Percentiles rank a stretch among this genome's conserved stretches.
Conservation (phyloP, 1,140 invertebrate genomes). For the Trypoxylus dichotomus region DNA sequence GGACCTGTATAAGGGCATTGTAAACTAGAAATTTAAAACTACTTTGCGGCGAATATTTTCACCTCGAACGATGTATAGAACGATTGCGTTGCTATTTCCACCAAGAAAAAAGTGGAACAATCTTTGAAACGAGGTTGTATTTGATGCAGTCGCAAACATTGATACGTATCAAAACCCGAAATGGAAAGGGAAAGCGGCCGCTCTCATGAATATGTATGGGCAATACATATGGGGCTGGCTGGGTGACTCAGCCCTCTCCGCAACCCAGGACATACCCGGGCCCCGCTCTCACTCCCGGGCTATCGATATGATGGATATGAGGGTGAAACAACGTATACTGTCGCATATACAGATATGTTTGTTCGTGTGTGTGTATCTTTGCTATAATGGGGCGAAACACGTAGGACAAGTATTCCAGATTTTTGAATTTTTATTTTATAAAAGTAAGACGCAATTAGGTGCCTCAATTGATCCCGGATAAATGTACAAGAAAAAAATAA, state of each 20-base stretch:
- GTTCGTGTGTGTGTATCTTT: background rate
- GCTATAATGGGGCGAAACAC: background rate
- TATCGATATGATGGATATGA: slow-evolving; percentile 43
- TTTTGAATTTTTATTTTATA: background rate
- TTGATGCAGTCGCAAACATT: slow-evolving; percentile 38
- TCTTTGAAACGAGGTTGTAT: slow-evolving; percentile 32
- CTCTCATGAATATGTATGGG: slow-evolving; percentile 43
- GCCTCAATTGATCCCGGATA: background rate
- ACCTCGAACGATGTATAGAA: background rate
- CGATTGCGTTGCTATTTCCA: background rate
- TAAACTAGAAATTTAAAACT: too few species aligned
- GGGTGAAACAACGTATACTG: slow-evolving; percentile 33
- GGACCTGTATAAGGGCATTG: too few species aligned
- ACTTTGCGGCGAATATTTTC: background rate
- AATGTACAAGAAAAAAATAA: too few species aligned
- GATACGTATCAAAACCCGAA: slow-evolving; percentile 41
- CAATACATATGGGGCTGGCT: slow-evolving; percentile 38
- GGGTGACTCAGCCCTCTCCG: slow-evolving; percentile 41
- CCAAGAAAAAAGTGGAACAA: slow-evolving; percentile 27
- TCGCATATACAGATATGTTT: slow-evolving; percentile 10
- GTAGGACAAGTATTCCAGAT: slow-evolving; percentile 13
- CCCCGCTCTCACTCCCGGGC: slow-evolving; percentile 37
- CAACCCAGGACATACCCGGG: slow-evolving; percentile 32
- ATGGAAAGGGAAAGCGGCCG: slow-evolving; percentile 40
- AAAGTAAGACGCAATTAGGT: background rate